These are phyloP conservation scores for Lordiphosa stackelbergi DNA, from an alignment of 1,140 invertebrate species.

Conservation along the genomic window DNA sequence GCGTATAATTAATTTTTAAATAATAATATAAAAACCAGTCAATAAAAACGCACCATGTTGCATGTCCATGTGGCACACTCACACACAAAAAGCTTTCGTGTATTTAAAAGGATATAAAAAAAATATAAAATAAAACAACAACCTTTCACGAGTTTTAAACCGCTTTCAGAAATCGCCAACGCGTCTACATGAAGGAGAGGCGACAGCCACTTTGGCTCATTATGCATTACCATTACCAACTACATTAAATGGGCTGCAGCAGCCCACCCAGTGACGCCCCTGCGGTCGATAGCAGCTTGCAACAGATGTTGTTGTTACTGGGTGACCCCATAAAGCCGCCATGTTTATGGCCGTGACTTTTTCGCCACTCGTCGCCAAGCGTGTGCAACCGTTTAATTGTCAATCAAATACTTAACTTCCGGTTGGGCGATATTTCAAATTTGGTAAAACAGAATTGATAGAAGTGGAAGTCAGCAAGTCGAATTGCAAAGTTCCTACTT, in stretches of 20 bases:
- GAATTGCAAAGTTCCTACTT: too few relatives aligned
- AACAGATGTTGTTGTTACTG: slow-evolving; percentile 4
- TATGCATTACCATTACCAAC: slow-evolving; percentile 57
- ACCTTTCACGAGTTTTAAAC: slow-evolving; percentile 23
- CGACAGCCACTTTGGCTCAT: slow-evolving; percentile 22
- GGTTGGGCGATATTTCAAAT: not conserved
- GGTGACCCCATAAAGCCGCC: not conserved
- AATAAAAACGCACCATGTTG: slow-evolving; percentile 33
- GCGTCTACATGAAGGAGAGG: slow-evolving; percentile 4
- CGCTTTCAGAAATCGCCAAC: slow-evolving; percentile 33
- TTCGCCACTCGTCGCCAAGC: slow-evolving; percentile 11
- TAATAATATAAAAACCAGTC: slow-evolving; percentile 62
- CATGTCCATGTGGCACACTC: slow-evolving; percentile 6
- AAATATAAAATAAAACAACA: slow-evolving; percentile 13
- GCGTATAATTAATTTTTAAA: slow-evolving; percentile 72
- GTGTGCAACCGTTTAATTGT: slow-evolving; percentile 14
- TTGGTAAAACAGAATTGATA: not conserved
- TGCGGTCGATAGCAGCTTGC: slow-evolving; percentile 10
- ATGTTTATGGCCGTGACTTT: slow-evolving; percentile 19
- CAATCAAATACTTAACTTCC: slow-evolving; percentile 2
- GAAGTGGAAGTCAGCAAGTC: too few relatives aligned
- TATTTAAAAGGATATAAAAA: slow-evolving; percentile 6
- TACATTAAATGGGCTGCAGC: slow-evolving; percentile 30
- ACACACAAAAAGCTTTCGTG: not conserved
- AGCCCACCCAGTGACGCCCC: not conserved